Percentiles rank a stretch among this genome's conserved stretches.
Evolutionary conservation across 1,140 invertebrate genomes (phyloP).

Genomic region (Diachasma alloeum): DNA sequence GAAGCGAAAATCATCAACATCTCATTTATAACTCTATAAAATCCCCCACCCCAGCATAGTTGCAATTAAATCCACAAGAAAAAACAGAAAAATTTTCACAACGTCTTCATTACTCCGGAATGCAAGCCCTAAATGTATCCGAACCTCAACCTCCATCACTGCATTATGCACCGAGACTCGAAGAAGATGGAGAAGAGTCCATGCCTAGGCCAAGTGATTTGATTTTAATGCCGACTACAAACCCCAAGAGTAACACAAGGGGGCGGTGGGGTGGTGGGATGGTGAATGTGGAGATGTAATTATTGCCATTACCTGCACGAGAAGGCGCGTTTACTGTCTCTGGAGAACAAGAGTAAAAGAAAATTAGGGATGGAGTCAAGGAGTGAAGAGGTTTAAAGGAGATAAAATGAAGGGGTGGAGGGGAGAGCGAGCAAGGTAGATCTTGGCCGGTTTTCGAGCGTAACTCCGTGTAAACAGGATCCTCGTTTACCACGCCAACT

Average conservation of each 20-base stretch:
- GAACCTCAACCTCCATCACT: background rate
- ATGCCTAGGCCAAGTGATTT: slow-evolving; percentile 42
- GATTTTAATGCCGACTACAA: slow-evolving; percentile 55
- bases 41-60: background rate
- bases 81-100: background rate
- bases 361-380: slow-evolving; percentile 13
- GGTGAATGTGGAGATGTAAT: slow-evolving; percentile 39
- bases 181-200: background rate
- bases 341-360: slow-evolving; percentile 27
- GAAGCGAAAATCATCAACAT: no score
- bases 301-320: slow-evolving; percentile 59
- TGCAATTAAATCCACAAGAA: background rate
- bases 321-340: slow-evolving; percentile 55
- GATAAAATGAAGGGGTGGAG: background rate
- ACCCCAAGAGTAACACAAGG: background rate
- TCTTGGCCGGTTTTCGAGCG: slow-evolving; percentile 42
- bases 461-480: slow-evolving; percentile 53
- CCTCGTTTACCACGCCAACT: slow-evolving; percentile 44
- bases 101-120: background rate
- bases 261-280: slow-evolving; percentile 2
- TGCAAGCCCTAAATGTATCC: background rate
- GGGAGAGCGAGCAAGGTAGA: slow-evolving; percentile 11
- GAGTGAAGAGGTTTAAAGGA: background rate
- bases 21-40: background rate
- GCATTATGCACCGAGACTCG: background rate